Evolutionary conservation across 2,888 invertebrate species (phyloP).

Genomic region (Amiota communis): DNA sequence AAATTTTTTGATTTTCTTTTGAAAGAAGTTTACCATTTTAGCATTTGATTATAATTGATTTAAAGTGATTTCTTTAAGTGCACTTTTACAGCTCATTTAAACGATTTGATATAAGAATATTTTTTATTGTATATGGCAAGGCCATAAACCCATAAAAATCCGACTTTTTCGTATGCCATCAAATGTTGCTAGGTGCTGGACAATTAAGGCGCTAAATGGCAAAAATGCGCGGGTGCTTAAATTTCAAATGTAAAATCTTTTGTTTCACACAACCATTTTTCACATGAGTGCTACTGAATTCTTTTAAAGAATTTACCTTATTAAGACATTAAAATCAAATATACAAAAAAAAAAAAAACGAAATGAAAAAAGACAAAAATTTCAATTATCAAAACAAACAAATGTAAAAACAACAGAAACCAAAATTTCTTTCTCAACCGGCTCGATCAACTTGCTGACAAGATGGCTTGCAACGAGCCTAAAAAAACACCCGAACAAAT

Average conservation of each 20-base stretch:
- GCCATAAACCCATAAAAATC: too few relatives aligned
- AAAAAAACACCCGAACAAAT: too few relatives aligned
- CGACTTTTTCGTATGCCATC: too few relatives aligned
- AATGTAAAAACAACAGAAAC: neutral
- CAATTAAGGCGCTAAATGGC: too few relatives aligned
- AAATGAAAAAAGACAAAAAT: neutral
- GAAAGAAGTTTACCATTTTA: slow-evolving; percentile 3
- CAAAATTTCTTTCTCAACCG: neutral
- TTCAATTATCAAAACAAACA: neutral
- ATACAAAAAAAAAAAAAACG: too few relatives aligned
- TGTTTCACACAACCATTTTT: neutral
- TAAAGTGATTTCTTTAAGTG: neutral
- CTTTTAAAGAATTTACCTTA: neutral
- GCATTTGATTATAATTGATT: slow-evolving; percentile 4
- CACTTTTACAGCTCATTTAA: slow-evolving; percentile 10
- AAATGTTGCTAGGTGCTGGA: too few relatives aligned
- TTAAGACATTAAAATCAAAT: neutral
- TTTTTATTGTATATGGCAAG: neutral
- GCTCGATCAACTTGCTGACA: neutral
- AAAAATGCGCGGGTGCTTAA: neutral
- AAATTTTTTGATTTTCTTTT: too few relatives aligned
- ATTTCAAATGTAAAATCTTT: slow-evolving; percentile 3
- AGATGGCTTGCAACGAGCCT: neutral
- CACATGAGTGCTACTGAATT: slow-evolving; percentile 9
- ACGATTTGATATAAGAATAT: neutral